phyloP scores from a whole-genome alignment of 2,113 vertebrate species.

The Shinisaurus crocodilurus region DNA sequence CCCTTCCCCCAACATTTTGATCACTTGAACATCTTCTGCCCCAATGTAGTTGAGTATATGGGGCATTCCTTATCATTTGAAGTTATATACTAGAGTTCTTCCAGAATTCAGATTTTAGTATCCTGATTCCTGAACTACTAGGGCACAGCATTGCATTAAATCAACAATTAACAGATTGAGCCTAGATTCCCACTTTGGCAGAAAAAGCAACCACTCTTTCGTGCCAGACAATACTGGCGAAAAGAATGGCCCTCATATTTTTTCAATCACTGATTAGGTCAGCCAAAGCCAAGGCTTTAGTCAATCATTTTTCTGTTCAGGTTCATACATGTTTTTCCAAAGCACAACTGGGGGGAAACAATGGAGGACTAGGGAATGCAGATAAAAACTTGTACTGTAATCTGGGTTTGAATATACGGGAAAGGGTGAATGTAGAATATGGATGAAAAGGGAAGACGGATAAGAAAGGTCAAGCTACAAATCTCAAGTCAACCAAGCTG shows the following conservation, averaged over 20 bases:
- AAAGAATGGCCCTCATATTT: not conserved
- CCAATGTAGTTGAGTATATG: not conserved
- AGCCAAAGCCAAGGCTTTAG: not conserved
- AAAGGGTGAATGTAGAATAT: not conserved
- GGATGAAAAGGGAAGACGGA: not conserved
- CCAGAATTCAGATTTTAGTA: not conserved
- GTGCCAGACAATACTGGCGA: not conserved
- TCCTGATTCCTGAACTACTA: not conserved
- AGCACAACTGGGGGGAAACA: not conserved
- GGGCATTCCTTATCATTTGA: not conserved
- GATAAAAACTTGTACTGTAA: not conserved
- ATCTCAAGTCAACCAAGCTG: not conserved
- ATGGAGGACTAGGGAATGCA: not conserved
- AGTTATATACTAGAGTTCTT: not conserved
- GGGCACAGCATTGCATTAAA: not conserved
- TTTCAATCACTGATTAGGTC: not conserved
- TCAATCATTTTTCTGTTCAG: not conserved
- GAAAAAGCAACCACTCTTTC: not conserved
- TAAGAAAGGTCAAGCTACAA: not conserved
- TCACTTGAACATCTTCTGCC: not conserved
- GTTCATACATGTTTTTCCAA: not conserved
- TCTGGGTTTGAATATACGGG: not conserved
- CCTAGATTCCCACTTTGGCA: not conserved
- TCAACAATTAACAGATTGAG: not conserved
- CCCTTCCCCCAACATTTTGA: not conserved